Base-by-base conservation (phyloP, 2,888 invertebrate genomes). In the Idaea aversata region DNA sequence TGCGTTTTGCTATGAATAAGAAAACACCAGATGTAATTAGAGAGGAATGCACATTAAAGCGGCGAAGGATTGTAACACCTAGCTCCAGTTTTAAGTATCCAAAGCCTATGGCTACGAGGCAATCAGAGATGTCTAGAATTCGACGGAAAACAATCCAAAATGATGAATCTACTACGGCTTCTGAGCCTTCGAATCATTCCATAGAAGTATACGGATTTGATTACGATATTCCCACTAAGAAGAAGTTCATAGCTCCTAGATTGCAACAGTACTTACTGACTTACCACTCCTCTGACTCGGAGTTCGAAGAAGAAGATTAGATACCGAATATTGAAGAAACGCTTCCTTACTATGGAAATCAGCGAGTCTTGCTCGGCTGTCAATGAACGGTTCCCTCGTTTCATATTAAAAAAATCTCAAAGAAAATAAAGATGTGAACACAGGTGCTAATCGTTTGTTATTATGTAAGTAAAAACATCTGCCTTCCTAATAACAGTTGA, bases 141-240 rank as follows among this genome's bases (percentile, higher is more conserved):
- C 0, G 61, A 65, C 15, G 65, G 67, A 16, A 63, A 38, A 1
- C 62, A 60, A 15, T 58, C 62, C 5, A 25, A 59, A 13, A 38
- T 34, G 1, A 67, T 60, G 5, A 60, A 62, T 4, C 59, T 59
- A 15, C 57, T 4, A 57, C 5, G 63, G 57, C 0, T 15, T 64
- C 1, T 64, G 68, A 15, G 15, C 67, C 71, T 1, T 85, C 85
- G 0, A 62, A 67, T 6, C 82, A 81, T 67, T 85, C 87, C 0
- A 66, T 87, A 34, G 73, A 82, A 73, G 87, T 87, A 0, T 76
- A 75, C 6, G 82, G 79, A 0, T 82, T 71, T 13, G 82, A 85
- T 63, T 83, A 79, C 13, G 77, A 82, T 64, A 5, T 57, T 7
- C 64, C 69, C 0, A 47, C 7, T 5, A 65, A 61, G 0, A 69